phyloP scores from a whole-genome alignment of 2,113 vertebrate genomes.

The Arothron firmamentum region DNA sequence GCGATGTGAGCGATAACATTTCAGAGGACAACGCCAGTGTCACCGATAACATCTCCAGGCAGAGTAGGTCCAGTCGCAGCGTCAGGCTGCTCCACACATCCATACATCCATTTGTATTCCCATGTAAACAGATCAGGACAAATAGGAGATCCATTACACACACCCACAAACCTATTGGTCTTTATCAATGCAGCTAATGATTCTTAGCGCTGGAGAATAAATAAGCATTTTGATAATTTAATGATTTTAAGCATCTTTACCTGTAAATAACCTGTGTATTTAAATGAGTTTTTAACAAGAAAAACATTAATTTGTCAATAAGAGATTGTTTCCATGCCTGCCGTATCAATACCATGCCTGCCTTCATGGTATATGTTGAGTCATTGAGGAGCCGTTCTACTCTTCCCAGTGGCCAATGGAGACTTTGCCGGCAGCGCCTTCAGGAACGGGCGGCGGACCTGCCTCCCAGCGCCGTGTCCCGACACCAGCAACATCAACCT shows the following conservation, averaged over 20 bases:
- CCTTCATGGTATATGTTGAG: background rate
- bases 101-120: conserved; percentile 8
- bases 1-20: conserved; percentile 99
- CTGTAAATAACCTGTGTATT: background rate
- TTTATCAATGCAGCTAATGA: too few species aligned
- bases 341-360: too few species aligned
- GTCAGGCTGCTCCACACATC: background rate
- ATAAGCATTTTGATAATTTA: too few species aligned
- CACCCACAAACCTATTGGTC: background rate
- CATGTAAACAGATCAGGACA: conserved; percentile 1
- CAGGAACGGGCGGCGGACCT: conserved; percentile 90
- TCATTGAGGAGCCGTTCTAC: background rate
- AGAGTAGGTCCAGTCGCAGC: conserved; percentile 80
- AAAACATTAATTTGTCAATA: too few species aligned
- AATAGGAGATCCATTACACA: background rate
- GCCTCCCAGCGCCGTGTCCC: conserved; percentile 89
- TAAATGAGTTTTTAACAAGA: background rate
- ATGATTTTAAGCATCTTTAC: background rate
- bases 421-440: conserved; percentile 91
- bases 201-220: too few species aligned
- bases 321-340: too few species aligned
- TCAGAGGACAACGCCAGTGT: conserved; percentile 99
- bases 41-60: conserved; percentile 92
- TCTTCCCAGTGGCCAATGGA: conserved; percentile 86
- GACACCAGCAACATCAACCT: conserved; percentile 98